A percentile compares a stretch with the other conserved stretches of the same genome.
Evolutionary conservation across 2,113 vertebrate species (phyloP).

Genomic region (Tympanuchus pallidicinctus): DNA sequence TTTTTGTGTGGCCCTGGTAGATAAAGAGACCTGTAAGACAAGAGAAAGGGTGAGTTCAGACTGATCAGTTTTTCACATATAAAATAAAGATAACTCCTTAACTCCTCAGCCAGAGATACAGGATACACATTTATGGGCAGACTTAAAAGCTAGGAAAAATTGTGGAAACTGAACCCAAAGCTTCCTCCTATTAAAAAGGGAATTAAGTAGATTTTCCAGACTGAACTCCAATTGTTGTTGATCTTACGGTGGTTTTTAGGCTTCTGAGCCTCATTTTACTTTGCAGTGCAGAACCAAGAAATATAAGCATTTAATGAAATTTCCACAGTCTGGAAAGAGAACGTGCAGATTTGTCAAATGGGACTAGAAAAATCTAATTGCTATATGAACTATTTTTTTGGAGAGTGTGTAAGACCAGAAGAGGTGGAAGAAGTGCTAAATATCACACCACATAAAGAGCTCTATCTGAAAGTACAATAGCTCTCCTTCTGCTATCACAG

Average conservation of each 20-base stretch:
- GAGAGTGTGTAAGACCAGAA: slow-evolving; percentile 6
- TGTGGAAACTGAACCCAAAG: not conserved
- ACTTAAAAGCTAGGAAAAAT: not conserved
- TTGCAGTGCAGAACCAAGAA: not conserved
- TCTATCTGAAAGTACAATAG: slow-evolving; percentile 62
- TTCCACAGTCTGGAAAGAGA: not conserved
- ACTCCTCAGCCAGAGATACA: not conserved
- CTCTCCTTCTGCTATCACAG: slow-evolving; percentile 40
- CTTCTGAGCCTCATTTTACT: not conserved
- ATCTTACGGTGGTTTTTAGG: not conserved
- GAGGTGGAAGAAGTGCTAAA: not conserved
- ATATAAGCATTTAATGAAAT: not conserved
- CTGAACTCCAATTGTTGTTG: not conserved
- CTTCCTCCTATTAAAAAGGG: not conserved
- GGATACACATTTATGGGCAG: not conserved
- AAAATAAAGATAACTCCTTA: not conserved
- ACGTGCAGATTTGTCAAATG: not conserved
- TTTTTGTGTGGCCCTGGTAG: not conserved
- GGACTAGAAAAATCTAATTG: not conserved
- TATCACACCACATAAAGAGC: slow-evolving; percentile 34
- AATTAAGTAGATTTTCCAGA: not conserved
- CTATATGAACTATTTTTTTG: slow-evolving; percentile 25
- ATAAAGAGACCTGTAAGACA: not conserved
- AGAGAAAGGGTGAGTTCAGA: not conserved
- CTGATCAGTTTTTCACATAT: not conserved